phyloP scores from a whole-genome alignment of 2,797 vertebrate species.

The Sebastes aleutianus region DNA sequence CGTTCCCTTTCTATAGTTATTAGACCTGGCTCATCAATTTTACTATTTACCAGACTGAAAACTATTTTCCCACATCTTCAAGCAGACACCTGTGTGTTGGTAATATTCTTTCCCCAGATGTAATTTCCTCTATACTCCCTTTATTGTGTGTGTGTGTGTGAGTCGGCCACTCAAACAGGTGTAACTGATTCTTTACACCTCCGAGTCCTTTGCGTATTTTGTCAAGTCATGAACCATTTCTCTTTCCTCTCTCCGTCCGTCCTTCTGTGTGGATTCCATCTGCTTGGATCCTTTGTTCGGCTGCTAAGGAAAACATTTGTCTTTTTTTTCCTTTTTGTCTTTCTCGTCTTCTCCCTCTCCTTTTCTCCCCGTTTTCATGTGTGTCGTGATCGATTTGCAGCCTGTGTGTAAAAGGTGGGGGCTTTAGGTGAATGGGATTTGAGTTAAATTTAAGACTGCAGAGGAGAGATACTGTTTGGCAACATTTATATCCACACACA shows the following conservation, averaged over 20 bases:
- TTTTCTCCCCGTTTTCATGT: constrained; percentile 18
- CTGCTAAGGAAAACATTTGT: constrained; percentile 56
- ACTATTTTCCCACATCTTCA: constrained; percentile 20
- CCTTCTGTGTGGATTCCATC: constrained; percentile 39
- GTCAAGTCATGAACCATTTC: constrained; percentile 32
- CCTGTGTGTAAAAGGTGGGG: constrained; percentile 31
- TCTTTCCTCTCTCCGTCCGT: constrained; percentile 20
- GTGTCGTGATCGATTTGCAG: constrained; percentile 58
- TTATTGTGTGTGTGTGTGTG: neutral
- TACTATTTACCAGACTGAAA: constrained; percentile 7
- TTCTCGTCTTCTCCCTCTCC: neutral
- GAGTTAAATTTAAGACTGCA: constrained; percentile 54
- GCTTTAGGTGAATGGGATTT: constrained; percentile 50
- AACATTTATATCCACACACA: constrained; percentile 40
- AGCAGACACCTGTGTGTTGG: constrained; percentile 44
- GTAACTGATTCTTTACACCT: constrained; percentile 45
- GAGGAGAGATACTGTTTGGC: constrained; percentile 62
- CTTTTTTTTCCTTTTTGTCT: neutral
- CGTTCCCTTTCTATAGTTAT: neutral
- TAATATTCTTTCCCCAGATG: constrained; percentile 44
- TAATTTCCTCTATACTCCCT: constrained; percentile 54
- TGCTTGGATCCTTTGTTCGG: constrained; percentile 41
- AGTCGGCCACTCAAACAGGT: constrained; percentile 44
- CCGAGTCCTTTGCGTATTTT: constrained; percentile 11
- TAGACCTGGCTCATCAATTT: neutral